These are phyloP conservation scores for Phalera bucephala DNA, from an alignment of 2,888 invertebrate genomes.

Conservation along the genomic window DNA sequence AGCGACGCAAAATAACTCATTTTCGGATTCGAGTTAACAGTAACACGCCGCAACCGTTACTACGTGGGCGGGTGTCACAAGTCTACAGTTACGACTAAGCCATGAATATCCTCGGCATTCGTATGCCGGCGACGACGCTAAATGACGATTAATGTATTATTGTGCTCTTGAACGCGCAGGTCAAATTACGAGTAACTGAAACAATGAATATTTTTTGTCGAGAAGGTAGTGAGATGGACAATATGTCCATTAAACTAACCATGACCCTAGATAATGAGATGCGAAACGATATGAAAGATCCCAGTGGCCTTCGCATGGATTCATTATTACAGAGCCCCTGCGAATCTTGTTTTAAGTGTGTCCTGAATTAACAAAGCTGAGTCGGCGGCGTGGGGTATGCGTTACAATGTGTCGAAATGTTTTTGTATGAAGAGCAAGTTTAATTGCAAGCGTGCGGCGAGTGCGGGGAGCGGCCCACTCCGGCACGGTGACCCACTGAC, in stretches of 20 bases:
- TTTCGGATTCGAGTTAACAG: constrained; percentile 65
- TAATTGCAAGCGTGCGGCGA: constrained; percentile 53
- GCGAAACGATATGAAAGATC: background rate
- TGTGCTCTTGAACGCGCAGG: constrained; percentile 48
- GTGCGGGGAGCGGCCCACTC: constrained; percentile 53
- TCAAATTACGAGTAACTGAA: constrained; percentile 38
- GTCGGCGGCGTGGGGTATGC: constrained; percentile 17
- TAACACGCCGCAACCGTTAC: constrained; percentile 67
- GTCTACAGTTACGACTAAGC: constrained; percentile 40
- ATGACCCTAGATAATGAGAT: background rate
- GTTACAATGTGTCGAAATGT: constrained; percentile 43
- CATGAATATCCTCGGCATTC: constrained; percentile 37
- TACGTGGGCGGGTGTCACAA: constrained; percentile 60
- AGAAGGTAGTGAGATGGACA: constrained; percentile 36
- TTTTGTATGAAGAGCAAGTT: constrained; percentile 60
- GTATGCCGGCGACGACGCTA: constrained; percentile 32
- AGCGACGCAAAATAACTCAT: constrained; percentile 66
- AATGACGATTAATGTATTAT: constrained; percentile 29
- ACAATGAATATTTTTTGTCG: constrained; percentile 34
- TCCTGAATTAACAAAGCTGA: constrained; percentile 25
- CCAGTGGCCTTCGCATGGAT: too few species aligned
- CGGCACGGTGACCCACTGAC: constrained; percentile 79
- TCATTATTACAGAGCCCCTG: constrained; percentile 14
- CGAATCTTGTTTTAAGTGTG: constrained; percentile 11
- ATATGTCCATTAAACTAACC: constrained; percentile 10